These are phyloP conservation scores for Leptinotarsa juncta DNA, from an alignment of 2,888 invertebrate genomes.

Conservation along the genomic window DNA sequence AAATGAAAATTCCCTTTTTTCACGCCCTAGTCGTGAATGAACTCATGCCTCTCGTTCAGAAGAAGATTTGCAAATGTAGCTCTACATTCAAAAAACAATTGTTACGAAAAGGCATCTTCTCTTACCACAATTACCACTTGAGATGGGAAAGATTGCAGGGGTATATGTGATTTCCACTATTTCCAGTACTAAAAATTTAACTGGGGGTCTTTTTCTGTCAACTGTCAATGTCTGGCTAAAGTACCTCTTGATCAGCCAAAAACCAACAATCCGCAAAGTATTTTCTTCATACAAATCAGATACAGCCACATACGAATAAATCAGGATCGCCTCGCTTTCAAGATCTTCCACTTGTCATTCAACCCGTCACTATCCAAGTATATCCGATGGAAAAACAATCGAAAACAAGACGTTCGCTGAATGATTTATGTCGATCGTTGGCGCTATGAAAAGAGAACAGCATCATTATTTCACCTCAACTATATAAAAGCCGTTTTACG, in stretches of 20 bases:
- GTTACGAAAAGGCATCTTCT: too few relatives aligned
- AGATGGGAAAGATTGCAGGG: too few relatives aligned
- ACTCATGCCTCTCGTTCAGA: too few relatives aligned
- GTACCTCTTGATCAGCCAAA: too few relatives aligned
- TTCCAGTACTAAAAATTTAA: too few relatives aligned
- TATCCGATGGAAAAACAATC: neutral
- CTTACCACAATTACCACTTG: too few relatives aligned
- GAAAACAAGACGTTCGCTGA: neutral
- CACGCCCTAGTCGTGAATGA: too few relatives aligned
- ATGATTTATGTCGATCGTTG: neutral
- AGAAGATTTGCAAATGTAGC: too few relatives aligned
- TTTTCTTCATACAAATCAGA: neutral
- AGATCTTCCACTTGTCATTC: neutral
- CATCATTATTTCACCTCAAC: conserved; percentile 8
- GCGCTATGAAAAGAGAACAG: neutral
- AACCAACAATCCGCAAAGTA: neutral
- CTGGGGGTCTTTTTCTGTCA: neutral
- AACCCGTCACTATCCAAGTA: neutral
- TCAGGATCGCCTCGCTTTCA: neutral
- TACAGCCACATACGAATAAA: neutral
- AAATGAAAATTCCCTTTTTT: too few relatives aligned
- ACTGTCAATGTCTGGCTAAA: neutral
- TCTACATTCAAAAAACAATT: too few relatives aligned
- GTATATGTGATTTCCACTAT: too few relatives aligned
- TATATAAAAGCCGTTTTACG: neutral